Evolutionary conservation across 2,797 vertebrate species (phyloP).

Genomic region (Eulemur albifrons): DNA sequence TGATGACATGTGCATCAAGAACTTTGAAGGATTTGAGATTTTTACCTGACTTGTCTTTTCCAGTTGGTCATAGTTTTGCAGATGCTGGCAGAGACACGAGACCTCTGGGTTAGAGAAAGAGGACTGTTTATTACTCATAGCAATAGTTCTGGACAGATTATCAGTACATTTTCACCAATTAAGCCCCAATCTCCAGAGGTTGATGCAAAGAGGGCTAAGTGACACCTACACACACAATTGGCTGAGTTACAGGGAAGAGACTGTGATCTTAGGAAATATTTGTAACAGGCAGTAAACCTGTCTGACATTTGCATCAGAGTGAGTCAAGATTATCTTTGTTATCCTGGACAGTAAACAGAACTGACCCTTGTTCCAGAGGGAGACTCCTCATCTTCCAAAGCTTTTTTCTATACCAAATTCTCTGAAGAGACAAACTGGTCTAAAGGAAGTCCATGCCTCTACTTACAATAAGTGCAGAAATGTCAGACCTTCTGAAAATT

Average conservation of each 20-base stretch:
- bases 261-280: background rate
- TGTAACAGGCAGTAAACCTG: background rate
- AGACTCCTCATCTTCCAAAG: background rate
- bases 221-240: background rate
- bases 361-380: background rate
- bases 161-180: background rate
- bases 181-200: background rate
- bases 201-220: background rate
- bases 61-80: background rate
- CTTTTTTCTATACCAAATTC: background rate
- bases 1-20: background rate
- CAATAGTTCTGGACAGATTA: background rate
- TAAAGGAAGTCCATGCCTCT: background rate
- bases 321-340: background rate
- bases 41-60: background rate
- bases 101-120: background rate
- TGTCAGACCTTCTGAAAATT: background rate
- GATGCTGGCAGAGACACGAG: background rate
- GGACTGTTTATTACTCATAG: background rate
- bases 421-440: background rate
- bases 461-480: background rate
- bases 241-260: background rate
- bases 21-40: background rate
- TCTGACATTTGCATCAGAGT: background rate
- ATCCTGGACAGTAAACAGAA: background rate